phyloP scores from a whole-genome alignment of 1,140 invertebrate species.

The Sitobion miscanthi region DNA sequence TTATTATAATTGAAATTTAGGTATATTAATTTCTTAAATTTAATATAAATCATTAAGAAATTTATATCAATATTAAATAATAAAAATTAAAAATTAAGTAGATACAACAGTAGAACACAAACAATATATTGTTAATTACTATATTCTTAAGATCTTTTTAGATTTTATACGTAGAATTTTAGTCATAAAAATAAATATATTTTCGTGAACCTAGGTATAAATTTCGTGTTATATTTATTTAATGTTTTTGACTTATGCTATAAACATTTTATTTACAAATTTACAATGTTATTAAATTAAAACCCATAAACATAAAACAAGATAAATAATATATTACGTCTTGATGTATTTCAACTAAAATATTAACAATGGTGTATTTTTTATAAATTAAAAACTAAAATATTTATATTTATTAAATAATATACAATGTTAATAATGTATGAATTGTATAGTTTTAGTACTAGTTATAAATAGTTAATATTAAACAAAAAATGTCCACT shows the following conservation, averaged over 20 bases:
- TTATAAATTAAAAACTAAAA: slow-evolving; percentile 10
- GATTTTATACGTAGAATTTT: neutral
- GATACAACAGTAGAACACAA: neutral
- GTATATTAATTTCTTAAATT: neutral
- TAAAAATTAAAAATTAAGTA: neutral
- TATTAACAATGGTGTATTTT: neutral
- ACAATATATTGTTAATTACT: neutral
- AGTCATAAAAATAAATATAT: neutral
- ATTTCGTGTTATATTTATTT: neutral
- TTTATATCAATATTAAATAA: neutral
- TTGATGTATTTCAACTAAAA: slow-evolving; percentile 2
- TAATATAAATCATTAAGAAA: neutral
- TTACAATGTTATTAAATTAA: neutral
- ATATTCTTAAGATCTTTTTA: neutral
- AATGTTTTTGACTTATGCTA: neutral
- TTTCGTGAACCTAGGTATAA: neutral
- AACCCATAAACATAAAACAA: neutral
- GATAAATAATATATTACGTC: neutral
- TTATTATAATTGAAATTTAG: too few species aligned
- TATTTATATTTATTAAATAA: too few species aligned
- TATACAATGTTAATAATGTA: neutral
- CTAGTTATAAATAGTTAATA: neutral
- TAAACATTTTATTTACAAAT: slow-evolving; percentile 7
- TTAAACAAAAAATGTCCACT: neutral
- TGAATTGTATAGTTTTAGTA: neutral